Conservation (phyloP, 30 jellyfish, hydroid and myxozoan genomes). For the Turritopsis rubra region DNA sequence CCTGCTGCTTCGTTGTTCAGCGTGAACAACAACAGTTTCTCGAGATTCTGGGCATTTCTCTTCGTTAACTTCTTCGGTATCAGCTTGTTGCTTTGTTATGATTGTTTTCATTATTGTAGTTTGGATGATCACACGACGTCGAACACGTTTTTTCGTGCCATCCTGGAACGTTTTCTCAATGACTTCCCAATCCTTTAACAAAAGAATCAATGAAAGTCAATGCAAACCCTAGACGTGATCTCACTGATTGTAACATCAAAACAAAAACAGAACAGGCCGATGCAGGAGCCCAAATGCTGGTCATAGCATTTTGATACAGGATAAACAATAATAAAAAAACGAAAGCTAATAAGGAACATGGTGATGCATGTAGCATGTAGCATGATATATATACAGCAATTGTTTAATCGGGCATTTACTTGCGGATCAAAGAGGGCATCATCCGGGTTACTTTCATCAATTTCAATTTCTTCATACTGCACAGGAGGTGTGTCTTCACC, state of each 20-base stretch:
- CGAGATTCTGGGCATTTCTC: neutral
- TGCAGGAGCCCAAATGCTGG: too few relatives aligned
- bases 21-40: neutral
- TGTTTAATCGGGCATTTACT: neutral
- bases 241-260: too few relatives aligned
- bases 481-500: neutral
- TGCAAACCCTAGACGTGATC: too few relatives aligned
- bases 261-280: too few relatives aligned
- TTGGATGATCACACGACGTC: slow-evolving; percentile 61
- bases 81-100: neutral
- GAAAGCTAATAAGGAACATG: too few relatives aligned
- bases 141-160: slow-evolving; percentile 52
- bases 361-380: too few relatives aligned
- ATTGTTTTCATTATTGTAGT: slow-evolving; percentile 31
- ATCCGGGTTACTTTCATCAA: slow-evolving; percentile 25
- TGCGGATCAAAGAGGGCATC: slow-evolving; percentile 10
- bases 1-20: neutral
- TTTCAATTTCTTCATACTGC: slow-evolving; percentile 27
- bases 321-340: too few relatives aligned
- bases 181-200: slow-evolving; percentile 29
- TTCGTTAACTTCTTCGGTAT: neutral
- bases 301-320: too few relatives aligned
- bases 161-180: slow-evolving; percentile 42
- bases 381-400: neutral
- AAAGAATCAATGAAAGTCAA: neutral